Conservation (phyloP, 2,888 invertebrate genomes). For the Creontiades dilutus region DNA sequence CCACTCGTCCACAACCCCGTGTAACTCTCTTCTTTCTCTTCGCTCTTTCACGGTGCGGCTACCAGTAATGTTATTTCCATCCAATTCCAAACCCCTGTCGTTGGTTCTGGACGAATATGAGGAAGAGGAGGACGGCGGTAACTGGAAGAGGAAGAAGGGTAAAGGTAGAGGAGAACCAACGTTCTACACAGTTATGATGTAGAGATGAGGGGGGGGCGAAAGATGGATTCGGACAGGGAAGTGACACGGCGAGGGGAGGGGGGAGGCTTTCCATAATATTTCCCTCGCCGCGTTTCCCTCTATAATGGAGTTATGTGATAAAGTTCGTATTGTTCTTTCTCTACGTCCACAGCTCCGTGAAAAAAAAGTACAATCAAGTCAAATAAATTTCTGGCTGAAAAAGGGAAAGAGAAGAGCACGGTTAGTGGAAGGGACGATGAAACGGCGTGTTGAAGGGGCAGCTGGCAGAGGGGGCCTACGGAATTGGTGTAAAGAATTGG, state of each 20-base stretch:
- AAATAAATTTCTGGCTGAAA: conserved; percentile 67
- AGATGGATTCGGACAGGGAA: neutral
- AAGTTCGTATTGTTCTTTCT: conserved; percentile 70
- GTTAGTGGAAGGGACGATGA: conserved; percentile 8
- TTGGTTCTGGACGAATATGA: conserved; percentile 40
- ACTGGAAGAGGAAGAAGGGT: conserved; percentile 5
- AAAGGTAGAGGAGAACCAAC: conserved; percentile 48
- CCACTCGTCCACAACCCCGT: no score
- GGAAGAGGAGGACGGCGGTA: neutral
- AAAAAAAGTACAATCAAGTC: conserved; percentile 69
- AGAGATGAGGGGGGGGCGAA: neutral
- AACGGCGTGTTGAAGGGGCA: neutral
- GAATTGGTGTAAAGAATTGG: neutral
- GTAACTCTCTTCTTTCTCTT: no score
- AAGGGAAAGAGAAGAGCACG: conserved; percentile 17
- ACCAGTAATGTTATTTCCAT: conserved; percentile 61
- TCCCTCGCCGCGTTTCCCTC: conserved; percentile 63
- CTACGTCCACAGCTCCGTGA: conserved; percentile 58
- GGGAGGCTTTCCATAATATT: conserved; percentile 69
- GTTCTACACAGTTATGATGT: conserved; percentile 4
- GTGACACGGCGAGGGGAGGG: neutral
- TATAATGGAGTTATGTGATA: conserved; percentile 69
- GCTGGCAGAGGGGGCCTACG: neutral
- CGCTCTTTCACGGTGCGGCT: conserved; percentile 32
- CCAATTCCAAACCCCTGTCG: conserved; percentile 52